Percentiles rank a stretch among this genome's conserved stretches.
Evolutionary conservation across 2,113 vertebrate species (phyloP).

Genomic region (Brachyhypopomus occidentalis): DNA sequence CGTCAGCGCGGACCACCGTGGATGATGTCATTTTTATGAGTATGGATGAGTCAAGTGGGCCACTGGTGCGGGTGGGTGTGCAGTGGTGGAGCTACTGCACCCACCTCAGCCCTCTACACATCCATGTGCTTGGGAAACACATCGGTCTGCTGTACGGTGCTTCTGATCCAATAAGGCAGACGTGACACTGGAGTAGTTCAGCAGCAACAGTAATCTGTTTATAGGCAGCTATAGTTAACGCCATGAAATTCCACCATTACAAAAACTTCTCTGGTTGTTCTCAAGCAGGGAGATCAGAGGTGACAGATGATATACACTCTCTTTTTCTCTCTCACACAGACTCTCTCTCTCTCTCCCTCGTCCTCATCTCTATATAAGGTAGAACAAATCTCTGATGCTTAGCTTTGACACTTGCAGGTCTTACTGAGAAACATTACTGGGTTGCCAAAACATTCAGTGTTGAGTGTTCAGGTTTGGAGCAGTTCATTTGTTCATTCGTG

Average conservation of each 20-base stretch:
- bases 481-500: background rate
- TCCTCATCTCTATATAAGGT: conserved; percentile 68
- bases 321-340: background rate
- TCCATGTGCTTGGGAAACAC: background rate
- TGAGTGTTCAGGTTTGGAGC: no score
- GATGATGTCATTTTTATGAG: conserved; percentile 35
- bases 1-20: conserved; percentile 50
- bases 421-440: background rate
- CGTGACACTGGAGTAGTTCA: background rate
- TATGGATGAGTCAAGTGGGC: no score
- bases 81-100: no score
- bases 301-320: conserved; percentile 49
- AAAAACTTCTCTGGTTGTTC: conserved; percentile 42
- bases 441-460: background rate
- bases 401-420: background rate
- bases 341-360: conserved; percentile 35
- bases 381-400: conserved; percentile 12
- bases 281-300: conserved; percentile 37
- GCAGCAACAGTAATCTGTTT: conserved; percentile 35
- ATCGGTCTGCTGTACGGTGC: background rate
- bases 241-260: conserved; percentile 28
- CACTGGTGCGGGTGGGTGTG: no score
- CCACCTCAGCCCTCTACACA: no score
- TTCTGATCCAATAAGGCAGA: conserved; percentile 34
- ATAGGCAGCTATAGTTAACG: conserved; percentile 20